A percentile compares a stretch with the other conserved stretches of the same genome.
Evolutionary conservation across 2,888 invertebrate genomes (phyloP).

Genomic region (Melikaiella ostensackeni): DNA sequence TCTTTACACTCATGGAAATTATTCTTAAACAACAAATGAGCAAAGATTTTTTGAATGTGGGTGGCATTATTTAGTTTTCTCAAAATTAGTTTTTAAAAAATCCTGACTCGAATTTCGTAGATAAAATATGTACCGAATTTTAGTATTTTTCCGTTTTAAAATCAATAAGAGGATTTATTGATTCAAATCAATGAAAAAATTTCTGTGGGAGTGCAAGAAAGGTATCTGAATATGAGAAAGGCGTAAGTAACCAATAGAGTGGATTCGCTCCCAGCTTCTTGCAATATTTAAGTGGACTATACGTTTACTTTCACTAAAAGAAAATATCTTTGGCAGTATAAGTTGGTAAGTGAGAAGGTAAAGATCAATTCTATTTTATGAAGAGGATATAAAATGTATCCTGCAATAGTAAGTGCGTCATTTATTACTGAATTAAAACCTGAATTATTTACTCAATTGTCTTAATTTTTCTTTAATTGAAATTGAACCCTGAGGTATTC

Average conservation of each 20-base stretch:
- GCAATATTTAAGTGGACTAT: not conserved
- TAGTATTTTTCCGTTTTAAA: not conserved
- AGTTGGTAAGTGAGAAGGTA: not conserved
- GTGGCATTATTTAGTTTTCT: no score
- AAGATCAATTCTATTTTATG: not conserved
- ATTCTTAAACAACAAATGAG: no score
- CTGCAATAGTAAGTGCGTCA: not conserved
- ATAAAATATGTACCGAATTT: no score
- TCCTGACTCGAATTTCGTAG: no score
- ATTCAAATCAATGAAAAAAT: no score
- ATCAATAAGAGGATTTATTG: not conserved
- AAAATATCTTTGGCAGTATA: not conserved
- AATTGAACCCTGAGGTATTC: not conserved
- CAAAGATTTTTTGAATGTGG: no score
- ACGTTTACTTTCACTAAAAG: conserved; percentile 14
- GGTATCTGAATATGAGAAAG: not conserved
- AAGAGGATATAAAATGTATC: not conserved
- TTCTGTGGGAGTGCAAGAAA: not conserved
- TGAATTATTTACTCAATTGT: not conserved
- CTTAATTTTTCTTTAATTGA: not conserved
- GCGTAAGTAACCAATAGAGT: not conserved
- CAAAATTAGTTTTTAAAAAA: no score
- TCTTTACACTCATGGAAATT: no score
- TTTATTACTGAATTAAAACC: not conserved
- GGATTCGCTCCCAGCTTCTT: not conserved